Conservation (phyloP, 2,797 vertebrate genomes). For the Knipowitschia caucasica region DNA sequence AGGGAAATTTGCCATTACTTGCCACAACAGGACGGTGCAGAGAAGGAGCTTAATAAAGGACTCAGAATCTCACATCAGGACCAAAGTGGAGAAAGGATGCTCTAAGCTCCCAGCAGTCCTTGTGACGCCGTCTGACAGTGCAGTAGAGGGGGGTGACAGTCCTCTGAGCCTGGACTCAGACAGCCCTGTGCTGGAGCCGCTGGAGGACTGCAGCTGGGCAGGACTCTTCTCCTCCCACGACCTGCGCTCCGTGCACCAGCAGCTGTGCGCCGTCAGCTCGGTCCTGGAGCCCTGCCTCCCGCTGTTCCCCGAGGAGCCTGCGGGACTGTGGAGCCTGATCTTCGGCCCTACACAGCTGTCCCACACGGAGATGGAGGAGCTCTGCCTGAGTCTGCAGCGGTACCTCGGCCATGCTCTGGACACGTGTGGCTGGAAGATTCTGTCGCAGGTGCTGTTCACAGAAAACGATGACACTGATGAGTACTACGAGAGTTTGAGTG, state of each 20-base stretch:
- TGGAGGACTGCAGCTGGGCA: conserved; percentile 93
- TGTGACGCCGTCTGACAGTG: conserved; percentile 23
- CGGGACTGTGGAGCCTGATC: conserved; percentile 90
- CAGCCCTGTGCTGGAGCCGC: conserved; percentile 51
- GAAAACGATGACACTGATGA: conserved; percentile 92
- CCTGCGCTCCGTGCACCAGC: conserved; percentile 84
- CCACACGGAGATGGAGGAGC: conserved; percentile 79
- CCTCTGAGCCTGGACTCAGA: conserved; percentile 39
- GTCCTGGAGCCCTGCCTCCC: conserved; percentile 90
- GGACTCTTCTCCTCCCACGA: conserved; percentile 96
- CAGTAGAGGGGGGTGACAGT: conserved; percentile 23
- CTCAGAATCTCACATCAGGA: conserved; percentile 54
- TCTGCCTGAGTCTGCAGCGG: conserved; percentile 84
- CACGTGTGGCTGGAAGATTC: conserved; percentile 95
- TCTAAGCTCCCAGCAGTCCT: conserved; percentile 14
- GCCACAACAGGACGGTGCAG: conserved; percentile 91
- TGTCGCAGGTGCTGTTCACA: conserved; percentile 91
- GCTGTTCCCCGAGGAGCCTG: conserved; percentile 88
- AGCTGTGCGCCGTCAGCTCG: conserved; percentile 90
- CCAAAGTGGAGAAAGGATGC: conserved; percentile 20
- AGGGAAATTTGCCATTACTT: conserved; percentile 92
- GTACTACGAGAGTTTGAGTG: conserved; percentile 96
- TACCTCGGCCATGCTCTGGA: conserved; percentile 91
- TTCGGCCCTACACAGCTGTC: conserved; percentile 81
- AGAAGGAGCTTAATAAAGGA: conserved; percentile 81